Conservation (phyloP, 2,888 invertebrate species). For the Campaea margaritaria region DNA sequence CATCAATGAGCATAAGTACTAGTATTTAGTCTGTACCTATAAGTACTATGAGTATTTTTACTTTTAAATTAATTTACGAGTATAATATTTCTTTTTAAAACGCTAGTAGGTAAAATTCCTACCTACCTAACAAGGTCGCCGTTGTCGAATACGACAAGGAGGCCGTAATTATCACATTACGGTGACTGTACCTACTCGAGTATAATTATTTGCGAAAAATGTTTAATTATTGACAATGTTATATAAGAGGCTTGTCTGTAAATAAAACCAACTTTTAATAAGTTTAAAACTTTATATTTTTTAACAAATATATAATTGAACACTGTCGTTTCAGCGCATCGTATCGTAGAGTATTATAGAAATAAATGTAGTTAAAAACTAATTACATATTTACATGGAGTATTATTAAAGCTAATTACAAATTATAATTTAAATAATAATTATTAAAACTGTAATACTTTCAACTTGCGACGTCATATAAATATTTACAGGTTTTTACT, state of each 20-base stretch:
- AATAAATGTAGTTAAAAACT: conserved; percentile 45
- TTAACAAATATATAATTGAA: conserved; percentile 83
- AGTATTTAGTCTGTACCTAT: no score
- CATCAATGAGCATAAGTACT: no score
- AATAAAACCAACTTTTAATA: conserved; percentile 54
- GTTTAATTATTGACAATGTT: no score
- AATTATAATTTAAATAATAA: conserved; percentile 68
- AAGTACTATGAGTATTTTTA: no score
- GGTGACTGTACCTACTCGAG: no score
- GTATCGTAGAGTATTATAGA: conserved; percentile 61
- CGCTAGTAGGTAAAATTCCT: no score
- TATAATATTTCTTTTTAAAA: no score
- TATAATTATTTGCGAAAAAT: no score
- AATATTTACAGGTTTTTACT: conserved; percentile 52
- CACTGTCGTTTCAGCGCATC: conserved; percentile 65
- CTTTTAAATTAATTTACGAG: no score
- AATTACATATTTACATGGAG: conserved; percentile 71
- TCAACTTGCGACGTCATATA: conserved; percentile 42
- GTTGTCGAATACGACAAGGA: no score
- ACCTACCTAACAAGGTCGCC: no score
- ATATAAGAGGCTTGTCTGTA: conserved; percentile 6
- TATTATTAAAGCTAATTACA: conserved; percentile 62
- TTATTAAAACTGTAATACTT: conserved; percentile 51
- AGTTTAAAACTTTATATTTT: conserved; percentile 81
- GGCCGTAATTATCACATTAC: no score